phyloP scores from a whole-genome alignment of 1,140 invertebrate genomes.

The Orius laevigatus region DNA sequence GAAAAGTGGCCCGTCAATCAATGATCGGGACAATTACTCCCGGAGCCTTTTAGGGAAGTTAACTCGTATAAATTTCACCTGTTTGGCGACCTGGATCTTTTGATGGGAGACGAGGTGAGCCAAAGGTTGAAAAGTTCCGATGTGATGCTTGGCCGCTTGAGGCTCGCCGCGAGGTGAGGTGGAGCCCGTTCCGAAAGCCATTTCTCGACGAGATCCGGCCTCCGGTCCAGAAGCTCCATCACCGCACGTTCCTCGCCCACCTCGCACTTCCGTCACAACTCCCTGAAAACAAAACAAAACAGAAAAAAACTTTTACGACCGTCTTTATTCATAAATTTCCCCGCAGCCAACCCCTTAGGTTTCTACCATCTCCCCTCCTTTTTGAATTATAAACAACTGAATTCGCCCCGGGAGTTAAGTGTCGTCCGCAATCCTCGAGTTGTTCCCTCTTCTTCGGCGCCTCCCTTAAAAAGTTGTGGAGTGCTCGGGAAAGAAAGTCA shows the following conservation, averaged over 20 bases:
- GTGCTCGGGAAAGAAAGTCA: no score
- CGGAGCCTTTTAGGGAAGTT: neutral
- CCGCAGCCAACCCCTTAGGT: no score
- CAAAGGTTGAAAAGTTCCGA: conserved; percentile 70
- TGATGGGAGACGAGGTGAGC: conserved; percentile 51
- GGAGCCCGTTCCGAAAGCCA: conserved; percentile 18
- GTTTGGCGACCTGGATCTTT: conserved; percentile 32
- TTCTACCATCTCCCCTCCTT: no score
- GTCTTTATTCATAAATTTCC: no score
- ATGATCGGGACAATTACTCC: neutral
- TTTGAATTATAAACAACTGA: no score
- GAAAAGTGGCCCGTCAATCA: neutral
- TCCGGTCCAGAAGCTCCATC: conserved; percentile 15
- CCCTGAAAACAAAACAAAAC: conserved; percentile 7
- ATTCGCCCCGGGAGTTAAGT: no score
- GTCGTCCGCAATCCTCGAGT: no score
- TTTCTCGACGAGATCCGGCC: conserved; percentile 20
- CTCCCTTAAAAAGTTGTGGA: no score
- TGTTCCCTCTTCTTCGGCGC: no score
- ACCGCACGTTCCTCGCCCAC: conserved; percentile 14
- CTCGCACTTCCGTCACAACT: conserved; percentile 13
- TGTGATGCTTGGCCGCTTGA: conserved; percentile 53
- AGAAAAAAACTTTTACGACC: no score
- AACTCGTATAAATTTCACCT: conserved; percentile 30
- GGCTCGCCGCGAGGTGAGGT: conserved; percentile 1